Percentiles rank a stretch among this genome's conserved stretches.
Evolutionary conservation across 1,140 invertebrate species (phyloP).

Genomic region (Drosophila rufa): DNA sequence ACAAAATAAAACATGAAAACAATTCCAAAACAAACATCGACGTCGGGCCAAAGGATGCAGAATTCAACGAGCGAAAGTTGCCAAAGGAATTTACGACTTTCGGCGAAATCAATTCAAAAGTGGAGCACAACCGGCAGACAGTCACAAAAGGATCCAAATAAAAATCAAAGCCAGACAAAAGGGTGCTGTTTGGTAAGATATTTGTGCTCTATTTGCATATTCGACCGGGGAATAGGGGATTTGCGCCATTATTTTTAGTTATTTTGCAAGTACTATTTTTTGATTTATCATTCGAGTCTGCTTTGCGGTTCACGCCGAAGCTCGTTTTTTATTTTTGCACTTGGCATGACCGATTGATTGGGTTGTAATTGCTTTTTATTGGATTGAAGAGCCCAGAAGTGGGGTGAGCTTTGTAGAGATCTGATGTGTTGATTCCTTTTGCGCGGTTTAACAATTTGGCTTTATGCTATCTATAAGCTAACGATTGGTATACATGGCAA

Average conservation of each 20-base stretch:
- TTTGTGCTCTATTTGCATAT: slow-evolving; percentile 45
- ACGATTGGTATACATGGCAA: too few relatives aligned
- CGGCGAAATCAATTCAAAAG: slow-evolving; percentile 75
- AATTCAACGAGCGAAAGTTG: slow-evolving; percentile 66
- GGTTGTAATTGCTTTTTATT: slow-evolving; percentile 72
- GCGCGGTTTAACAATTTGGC: neutral
- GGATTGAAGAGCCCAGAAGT: slow-evolving; percentile 12
- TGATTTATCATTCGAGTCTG: slow-evolving; percentile 61
- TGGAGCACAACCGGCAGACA: slow-evolving; percentile 51
- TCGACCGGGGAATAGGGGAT: slow-evolving; percentile 28
- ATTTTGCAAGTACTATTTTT: slow-evolving; percentile 44
- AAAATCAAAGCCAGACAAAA: slow-evolving; percentile 33
- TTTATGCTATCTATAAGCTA: neutral
- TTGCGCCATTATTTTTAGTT: slow-evolving; percentile 22
- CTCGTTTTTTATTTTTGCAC: slow-evolving; percentile 37
- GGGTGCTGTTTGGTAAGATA: slow-evolving; percentile 21
- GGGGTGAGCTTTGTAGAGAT: neutral
- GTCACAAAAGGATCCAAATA: slow-evolving; percentile 25
- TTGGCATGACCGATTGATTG: slow-evolving; percentile 55
- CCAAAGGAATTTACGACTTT: slow-evolving; percentile 80
- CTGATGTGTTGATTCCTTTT: too few relatives aligned
- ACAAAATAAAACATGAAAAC: slow-evolving; percentile 55
- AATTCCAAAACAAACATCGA: slow-evolving; percentile 54
- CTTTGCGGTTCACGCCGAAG: slow-evolving; percentile 35
- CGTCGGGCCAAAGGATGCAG: slow-evolving; percentile 35